Evolutionary conservation across 2,888 invertebrate species (phyloP).

Genomic region (Agonopterix heracliana): DNA sequence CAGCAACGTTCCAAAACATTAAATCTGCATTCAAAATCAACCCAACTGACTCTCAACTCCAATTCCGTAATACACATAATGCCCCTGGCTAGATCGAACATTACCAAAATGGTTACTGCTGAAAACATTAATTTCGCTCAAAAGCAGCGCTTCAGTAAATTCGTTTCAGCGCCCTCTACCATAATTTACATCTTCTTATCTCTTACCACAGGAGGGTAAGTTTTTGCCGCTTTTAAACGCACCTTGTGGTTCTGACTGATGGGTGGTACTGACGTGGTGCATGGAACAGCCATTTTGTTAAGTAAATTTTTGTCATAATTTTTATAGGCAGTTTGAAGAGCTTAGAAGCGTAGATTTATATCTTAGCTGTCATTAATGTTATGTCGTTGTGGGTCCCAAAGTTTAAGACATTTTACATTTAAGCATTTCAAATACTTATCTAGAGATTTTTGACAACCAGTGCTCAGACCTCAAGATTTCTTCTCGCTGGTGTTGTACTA

Average conservation of each 20-base stretch:
- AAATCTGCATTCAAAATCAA: no score
- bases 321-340: conserved; percentile 18
- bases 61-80: background rate
- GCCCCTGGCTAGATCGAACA: conserved; percentile 20
- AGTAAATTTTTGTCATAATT: conserved; percentile 39
- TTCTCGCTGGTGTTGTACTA: no score
- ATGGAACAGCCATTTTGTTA: conserved; percentile 18
- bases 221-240: conserved; percentile 2
- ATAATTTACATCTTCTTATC: conserved; percentile 70
- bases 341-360: no score
- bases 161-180: conserved; percentile 50
- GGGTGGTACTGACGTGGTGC: conserved; percentile 28
- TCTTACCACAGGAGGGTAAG: conserved; percentile 40
- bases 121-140: conserved; percentile 59
- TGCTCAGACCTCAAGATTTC: no score
- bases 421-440: no score
- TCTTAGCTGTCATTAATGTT: no score
- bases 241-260: conserved; percentile 30
- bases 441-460: no score
- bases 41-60: no score
- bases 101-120: conserved; percentile 22
- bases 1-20: no score
- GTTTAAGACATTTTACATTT: no score
- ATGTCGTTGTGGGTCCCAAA: no score
- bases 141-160: conserved; percentile 44